Percentiles rank a stretch among this genome's conserved stretches.
Conservation (phyloP, 2,888 invertebrate genomes). For the Stomorhina lunata region DNA sequence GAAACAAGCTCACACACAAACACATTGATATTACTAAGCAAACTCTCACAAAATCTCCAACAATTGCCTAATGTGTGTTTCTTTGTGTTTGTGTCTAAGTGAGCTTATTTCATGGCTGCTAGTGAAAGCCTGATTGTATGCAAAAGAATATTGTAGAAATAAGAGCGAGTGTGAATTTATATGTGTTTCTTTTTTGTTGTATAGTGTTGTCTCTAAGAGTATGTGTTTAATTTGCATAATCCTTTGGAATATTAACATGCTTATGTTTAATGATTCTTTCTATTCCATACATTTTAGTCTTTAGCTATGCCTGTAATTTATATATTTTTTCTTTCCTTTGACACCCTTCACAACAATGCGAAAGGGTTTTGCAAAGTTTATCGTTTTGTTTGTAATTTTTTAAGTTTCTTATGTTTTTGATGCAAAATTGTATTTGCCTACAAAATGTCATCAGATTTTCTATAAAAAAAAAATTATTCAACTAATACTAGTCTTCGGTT, state of each 20-base stretch:
- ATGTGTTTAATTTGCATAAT: slow-evolving; percentile 67
- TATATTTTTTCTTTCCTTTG: neutral
- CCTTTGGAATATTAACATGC: slow-evolving; percentile 68
- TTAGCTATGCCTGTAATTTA: slow-evolving; percentile 28
- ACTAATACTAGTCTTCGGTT: too few relatives aligned
- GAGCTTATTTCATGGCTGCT: slow-evolving; percentile 48
- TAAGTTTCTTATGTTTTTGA: slow-evolving; percentile 33
- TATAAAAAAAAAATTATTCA: too few relatives aligned
- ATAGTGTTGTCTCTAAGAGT: neutral
- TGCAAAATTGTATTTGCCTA: neutral
- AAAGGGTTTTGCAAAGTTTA: neutral
- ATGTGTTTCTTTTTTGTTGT: too few relatives aligned
- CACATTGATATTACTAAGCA: neutral
- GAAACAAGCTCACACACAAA: slow-evolving; percentile 4
- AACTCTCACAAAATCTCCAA: neutral
- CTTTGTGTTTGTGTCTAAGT: slow-evolving; percentile 39
- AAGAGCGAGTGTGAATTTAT: neutral
- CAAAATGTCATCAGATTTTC: too few relatives aligned
- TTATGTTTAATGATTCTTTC: slow-evolving; percentile 63
- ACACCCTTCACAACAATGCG: neutral
- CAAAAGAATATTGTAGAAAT: too few relatives aligned
- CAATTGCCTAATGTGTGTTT: slow-evolving; percentile 36
- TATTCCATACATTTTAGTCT: slow-evolving; percentile 23
- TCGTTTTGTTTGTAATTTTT: too few relatives aligned
- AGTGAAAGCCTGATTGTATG: neutral